Percentiles rank a stretch among this genome's conserved stretches.
Conservation (phyloP, 1,140 invertebrate species). For the Gryon sp. region DNA sequence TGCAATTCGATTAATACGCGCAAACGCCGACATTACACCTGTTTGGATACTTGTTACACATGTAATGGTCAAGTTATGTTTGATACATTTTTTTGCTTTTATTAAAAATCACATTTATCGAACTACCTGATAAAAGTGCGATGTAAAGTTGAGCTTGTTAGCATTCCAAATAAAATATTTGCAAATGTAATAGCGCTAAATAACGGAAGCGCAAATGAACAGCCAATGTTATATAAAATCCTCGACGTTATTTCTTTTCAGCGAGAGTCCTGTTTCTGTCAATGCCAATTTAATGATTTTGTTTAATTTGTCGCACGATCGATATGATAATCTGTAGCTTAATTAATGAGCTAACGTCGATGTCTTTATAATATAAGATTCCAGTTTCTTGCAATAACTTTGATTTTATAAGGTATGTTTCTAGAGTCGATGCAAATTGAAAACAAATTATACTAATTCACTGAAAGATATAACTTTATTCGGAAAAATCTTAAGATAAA, state of each 20-base stretch:
- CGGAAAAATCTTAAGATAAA: too few species aligned
- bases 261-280: constrained; percentile 34
- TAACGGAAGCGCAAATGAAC: constrained; percentile 32
- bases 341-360: constrained; percentile 1
- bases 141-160: constrained; percentile 58
- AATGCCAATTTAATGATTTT: constrained; percentile 18
- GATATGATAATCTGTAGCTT: constrained; percentile 11
- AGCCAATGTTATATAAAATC: neutral
- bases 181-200: constrained; percentile 14
- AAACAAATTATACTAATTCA: too few species aligned
- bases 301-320: constrained; percentile 22
- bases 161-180: constrained; percentile 61
- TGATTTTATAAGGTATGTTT: too few species aligned
- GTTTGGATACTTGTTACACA: constrained; percentile 53
- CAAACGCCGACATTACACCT: constrained; percentile 53
- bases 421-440: too few species aligned
- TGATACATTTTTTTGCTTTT: constrained; percentile 45
- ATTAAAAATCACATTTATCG: constrained; percentile 63
- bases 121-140: constrained; percentile 47
- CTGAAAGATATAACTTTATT: too few species aligned
- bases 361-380: neutral
- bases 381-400: neutral
- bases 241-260: too few species aligned
- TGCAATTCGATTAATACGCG: constrained; percentile 9
- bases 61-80: constrained; percentile 50